Base-by-base conservation (phyloP, 2,888 invertebrate genomes). In the Perizoma affinitatum region DNA sequence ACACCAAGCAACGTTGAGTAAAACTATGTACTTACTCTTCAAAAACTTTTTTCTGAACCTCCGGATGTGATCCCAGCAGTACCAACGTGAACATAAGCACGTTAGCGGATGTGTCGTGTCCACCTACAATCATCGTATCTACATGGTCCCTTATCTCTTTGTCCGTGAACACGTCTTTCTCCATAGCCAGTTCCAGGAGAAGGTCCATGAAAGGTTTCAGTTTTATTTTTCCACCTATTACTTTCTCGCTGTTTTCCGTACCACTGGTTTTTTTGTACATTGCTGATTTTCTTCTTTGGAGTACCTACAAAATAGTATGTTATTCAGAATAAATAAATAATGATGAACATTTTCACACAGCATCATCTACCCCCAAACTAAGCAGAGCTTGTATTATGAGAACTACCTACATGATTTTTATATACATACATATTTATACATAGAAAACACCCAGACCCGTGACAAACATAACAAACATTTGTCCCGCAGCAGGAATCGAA, bases 51-150 rank as follows among this genome's bases (percentile, higher is more conserved):
- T 87, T 82, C 68, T 93, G 93, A 0, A 82, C 83, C 5, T 88
- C 79, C 48, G 88, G 88, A 56, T 90, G 75, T 0, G 85, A 83
- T 0, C 90, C 93, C 5, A 93, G 66, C 63, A 92, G 68, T 50
- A 90, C 66, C 49, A 92, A 71, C 0, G 87, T 83, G 61, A 82
- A 93, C 82, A 88, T 84, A 1, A 90, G 78, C 0, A 86, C 88
- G 5, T 84, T 84, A 0, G 93, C 88, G 0, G 89, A 86, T 0
- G 93, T 93, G 65, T 93, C 90, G 69, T 92, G 88, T 60, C 94
- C 94, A 1, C 93, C 94, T 3, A 93, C 88, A 60, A 94, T 93
- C 83, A 94, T 93, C 0, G 94, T 94, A 65, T 93, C 93, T 0
- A 94, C 93, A 71, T 94, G 94, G 60, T 94, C 93, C 61, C 93